These are phyloP conservation scores for Caenorhabditis sp. DNA, from an alignment of 2,888 invertebrate species.

Conservation along the genomic window DNA sequence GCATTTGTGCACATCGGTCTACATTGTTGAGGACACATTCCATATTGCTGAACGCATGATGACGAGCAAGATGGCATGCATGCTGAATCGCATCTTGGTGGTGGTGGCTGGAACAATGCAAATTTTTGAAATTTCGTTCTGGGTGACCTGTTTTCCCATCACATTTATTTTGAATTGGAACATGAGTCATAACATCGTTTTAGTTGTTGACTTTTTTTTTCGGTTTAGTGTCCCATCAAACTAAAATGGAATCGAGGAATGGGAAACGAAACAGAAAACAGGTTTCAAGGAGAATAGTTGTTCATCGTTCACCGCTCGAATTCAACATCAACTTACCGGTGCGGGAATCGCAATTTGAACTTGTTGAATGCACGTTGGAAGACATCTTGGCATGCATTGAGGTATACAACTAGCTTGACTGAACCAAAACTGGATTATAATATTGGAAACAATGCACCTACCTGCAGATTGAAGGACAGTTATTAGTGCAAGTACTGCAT, in stretches of 20 bases:
- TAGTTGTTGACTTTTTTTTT: background rate
- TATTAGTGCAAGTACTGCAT: conserved; percentile 72
- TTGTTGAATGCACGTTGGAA: conserved; percentile 73
- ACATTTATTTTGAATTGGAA: conserved; percentile 8
- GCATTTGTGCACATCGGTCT: conserved; percentile 73
- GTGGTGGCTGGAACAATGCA: conserved; percentile 28
- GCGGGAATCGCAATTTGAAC: conserved; percentile 57
- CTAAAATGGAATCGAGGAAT: background rate
- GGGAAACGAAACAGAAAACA: conserved; percentile 5
- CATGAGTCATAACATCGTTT: conserved; percentile 20
- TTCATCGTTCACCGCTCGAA: background rate
- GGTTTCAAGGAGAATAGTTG: conserved; percentile 13
- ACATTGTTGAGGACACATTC: conserved; percentile 68
- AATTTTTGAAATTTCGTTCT: background rate
- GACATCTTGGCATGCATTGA: conserved; percentile 73
- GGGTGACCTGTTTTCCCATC: background rate
- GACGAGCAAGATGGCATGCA: conserved; percentile 72
- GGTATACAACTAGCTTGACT: conserved; percentile 68
- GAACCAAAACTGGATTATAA: conserved; percentile 9
- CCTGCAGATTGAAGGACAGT: conserved; percentile 70
- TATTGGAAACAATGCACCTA: conserved; percentile 24
- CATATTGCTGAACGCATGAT: conserved; percentile 69
- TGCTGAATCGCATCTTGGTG: conserved; percentile 67
- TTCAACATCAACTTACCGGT: conserved; percentile 20
- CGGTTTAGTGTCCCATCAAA: conserved; percentile 27